Percentiles rank a stretch among this genome's conserved stretches.
phyloP scores from a whole-genome alignment of 2,113 vertebrate genomes.

The Bucco capensis region DNA sequence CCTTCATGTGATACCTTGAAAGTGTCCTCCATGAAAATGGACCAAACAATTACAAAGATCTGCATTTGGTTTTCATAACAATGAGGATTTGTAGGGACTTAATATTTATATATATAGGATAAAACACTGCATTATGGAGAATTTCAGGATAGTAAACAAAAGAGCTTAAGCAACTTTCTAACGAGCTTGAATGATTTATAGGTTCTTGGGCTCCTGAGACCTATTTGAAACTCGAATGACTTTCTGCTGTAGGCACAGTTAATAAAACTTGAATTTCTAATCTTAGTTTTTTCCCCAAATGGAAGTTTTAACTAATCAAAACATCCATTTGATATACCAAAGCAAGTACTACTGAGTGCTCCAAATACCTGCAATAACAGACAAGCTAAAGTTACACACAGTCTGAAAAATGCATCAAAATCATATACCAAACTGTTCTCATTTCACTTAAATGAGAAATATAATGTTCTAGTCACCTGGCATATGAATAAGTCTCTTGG shows the following conservation, averaged over 20 bases:
- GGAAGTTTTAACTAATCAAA: conserved; percentile 30
- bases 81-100: not conserved
- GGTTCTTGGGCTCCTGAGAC: conserved; percentile 8
- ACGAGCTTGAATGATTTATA: conserved; percentile 20
- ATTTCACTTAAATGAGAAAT: not conserved
- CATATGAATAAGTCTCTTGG: not conserved
- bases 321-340: not conserved
- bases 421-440: not conserved
- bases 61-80: not conserved
- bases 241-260: conserved; percentile 42
- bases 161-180: conserved; percentile 23
- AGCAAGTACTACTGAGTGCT: not conserved
- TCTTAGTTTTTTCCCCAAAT: not conserved
- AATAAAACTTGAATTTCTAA: conserved; percentile 51
- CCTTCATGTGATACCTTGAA: not conserved
- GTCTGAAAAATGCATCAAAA: not conserved
- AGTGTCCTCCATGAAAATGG: not conserved
- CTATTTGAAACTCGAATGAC: not conserved
- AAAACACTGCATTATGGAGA: not conserved
- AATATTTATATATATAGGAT: not conserved
- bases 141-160: conserved; percentile 38
- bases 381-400: not conserved
- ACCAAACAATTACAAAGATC: not conserved
- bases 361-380: not conserved
- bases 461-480: not conserved